phyloP scores from a whole-genome alignment of 2,888 invertebrate species.

The Phymatocera aterrima region DNA sequence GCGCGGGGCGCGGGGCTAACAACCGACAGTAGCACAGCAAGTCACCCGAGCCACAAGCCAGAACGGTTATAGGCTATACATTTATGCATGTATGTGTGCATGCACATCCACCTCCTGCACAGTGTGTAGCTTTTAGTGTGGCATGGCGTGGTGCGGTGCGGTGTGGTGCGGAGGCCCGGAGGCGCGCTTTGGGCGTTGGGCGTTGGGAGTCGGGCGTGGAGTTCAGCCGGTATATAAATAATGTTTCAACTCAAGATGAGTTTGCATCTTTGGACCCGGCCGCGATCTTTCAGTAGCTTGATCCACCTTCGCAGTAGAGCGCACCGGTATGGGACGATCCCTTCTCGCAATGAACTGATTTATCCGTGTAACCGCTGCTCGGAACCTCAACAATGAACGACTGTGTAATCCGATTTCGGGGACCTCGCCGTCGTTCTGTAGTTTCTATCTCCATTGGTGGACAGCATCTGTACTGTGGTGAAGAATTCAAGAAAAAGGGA shows the following conservation, averaged over 20 bases:
- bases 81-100: background rate
- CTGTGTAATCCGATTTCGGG: background rate
- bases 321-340: background rate
- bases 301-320: conserved; percentile 5
- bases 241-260: conserved; percentile 33
- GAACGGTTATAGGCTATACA: background rate
- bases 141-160: background rate
- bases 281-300: conserved; percentile 27
- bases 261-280: conserved; percentile 24
- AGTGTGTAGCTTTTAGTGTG: background rate
- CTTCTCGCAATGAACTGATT: conserved; percentile 12
- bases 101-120: background rate
- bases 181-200: conserved; percentile 21
- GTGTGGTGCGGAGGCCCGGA: conserved; percentile 5
- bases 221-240: conserved; percentile 38
- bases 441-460: no score
- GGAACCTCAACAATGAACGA: background rate
- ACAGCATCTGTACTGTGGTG: no score
- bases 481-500: no score
- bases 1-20: conserved; percentile 32
- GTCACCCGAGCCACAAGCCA: conserved; percentile 24
- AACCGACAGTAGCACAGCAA: conserved; percentile 31
- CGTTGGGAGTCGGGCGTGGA: conserved; percentile 9
- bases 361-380: conserved; percentile 19
- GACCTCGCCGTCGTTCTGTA: background rate